Evolutionary conservation across 2,888 invertebrate genomes (phyloP).

Genomic region (Peribatodes rhomboidaria): DNA sequence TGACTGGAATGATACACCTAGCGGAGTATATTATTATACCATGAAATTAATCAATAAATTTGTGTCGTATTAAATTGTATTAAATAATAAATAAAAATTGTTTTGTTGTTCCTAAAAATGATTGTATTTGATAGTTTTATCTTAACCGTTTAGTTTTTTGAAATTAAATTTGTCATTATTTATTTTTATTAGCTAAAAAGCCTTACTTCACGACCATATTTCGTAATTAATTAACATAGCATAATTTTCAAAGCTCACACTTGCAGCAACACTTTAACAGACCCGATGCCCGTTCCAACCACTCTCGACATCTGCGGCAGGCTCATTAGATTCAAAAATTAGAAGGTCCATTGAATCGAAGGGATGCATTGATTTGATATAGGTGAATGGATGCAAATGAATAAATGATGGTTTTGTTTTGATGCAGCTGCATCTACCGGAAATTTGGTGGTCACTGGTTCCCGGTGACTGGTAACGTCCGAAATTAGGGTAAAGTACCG

Average conservation of each 20-base stretch:
- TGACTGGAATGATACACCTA: too few species aligned
- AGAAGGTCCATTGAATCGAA: constrained; percentile 47
- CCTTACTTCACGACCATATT: too few species aligned
- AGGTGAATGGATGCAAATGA: constrained; percentile 40
- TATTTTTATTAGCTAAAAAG: too few species aligned
- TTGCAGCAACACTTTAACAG: background rate
- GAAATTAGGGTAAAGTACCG: constrained; percentile 30
- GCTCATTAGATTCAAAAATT: constrained; percentile 35
- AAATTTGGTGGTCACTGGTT: constrained; percentile 52
- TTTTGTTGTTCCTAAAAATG: too few species aligned
- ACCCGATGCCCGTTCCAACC: background rate
- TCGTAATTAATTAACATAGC: too few species aligned
- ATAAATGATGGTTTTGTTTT: constrained; percentile 62
- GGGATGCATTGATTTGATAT: constrained; percentile 46
- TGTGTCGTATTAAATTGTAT: too few species aligned
- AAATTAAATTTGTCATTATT: too few species aligned
- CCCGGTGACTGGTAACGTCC: constrained; percentile 20
- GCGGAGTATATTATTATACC: too few species aligned
- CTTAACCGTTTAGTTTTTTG: too few species aligned
- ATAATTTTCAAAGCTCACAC: background rate
- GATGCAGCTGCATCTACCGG: constrained; percentile 68
- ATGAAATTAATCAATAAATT: too few species aligned
- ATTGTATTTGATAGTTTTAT: too few species aligned
- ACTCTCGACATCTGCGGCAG: background rate
- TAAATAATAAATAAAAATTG: too few species aligned